Conservation (phyloP, 2,797 vertebrate genomes). For the Scarus forsteni region DNA sequence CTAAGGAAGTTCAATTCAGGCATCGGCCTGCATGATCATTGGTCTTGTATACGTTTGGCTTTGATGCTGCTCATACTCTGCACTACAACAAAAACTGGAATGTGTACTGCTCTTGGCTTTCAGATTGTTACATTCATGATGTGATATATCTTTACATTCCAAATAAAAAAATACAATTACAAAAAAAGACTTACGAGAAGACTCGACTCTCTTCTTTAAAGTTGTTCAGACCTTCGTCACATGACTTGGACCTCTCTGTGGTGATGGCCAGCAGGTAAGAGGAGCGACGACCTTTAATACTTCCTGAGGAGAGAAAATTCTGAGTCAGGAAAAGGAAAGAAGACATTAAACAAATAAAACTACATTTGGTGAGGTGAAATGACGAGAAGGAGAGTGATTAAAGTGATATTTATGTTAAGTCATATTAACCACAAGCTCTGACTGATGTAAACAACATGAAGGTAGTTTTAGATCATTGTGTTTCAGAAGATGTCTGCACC, state of each 20-base stretch:
- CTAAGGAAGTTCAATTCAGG: too few species aligned
- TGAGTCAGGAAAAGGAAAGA: slow-evolving; percentile 4
- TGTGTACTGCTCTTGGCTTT: too few species aligned
- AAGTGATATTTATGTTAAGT: not conserved
- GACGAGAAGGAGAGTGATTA: not conserved
- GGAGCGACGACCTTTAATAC: slow-evolving; percentile 92
- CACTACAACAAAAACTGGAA: too few species aligned
- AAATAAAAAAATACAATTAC: too few species aligned
- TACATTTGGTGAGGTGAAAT: not conserved
- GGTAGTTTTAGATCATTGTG: not conserved
- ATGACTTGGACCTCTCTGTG: slow-evolving; percentile 96
- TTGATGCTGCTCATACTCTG: too few species aligned
- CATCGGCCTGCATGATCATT: too few species aligned
- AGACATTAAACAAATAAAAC: not conserved
- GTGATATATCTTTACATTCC: too few species aligned
- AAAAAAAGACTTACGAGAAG: slow-evolving; percentile 90
- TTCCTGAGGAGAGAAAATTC: slow-evolving; percentile 81
- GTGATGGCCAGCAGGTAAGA: slow-evolving; percentile 96
- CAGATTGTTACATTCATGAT: too few species aligned
- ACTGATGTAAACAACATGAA: not conserved
- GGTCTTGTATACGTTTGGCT: too few species aligned
- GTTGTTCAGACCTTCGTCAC: slow-evolving; percentile 94
- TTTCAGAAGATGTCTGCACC: not conserved
- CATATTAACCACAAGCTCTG: not conserved
- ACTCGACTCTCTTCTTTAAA: slow-evolving; percentile 91